These are phyloP conservation scores for Linnaemya tessellans DNA, from an alignment of 2,888 invertebrate genomes.

Conservation along the genomic window DNA sequence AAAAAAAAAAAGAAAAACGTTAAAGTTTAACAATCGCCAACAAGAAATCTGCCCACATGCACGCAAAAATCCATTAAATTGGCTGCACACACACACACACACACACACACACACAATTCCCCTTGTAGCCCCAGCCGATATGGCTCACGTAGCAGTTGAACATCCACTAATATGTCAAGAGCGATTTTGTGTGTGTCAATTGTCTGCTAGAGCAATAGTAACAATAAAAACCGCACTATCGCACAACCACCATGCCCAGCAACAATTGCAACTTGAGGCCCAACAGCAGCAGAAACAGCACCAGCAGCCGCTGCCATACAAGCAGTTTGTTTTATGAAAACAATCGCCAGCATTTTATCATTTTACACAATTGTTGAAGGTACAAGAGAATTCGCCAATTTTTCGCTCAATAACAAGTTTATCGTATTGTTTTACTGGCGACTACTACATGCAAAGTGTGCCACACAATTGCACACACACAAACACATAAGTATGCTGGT, in stretches of 20 bases:
- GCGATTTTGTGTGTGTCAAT: conserved; percentile 61
- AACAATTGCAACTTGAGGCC: background rate
- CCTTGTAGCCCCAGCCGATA: background rate
- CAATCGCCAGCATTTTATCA: conserved; percentile 37
- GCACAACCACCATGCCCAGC: conserved; percentile 10
- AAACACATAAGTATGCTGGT: too few relatives aligned
- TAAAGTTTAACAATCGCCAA: background rate
- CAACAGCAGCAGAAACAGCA: background rate
- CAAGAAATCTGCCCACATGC: background rate
- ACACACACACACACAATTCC: too few relatives aligned
- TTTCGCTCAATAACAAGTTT: conserved; percentile 40
- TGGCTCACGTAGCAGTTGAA: background rate
- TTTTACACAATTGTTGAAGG: conserved; percentile 38
- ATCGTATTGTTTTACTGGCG: conserved; percentile 7
- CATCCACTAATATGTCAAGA: conserved; percentile 45
- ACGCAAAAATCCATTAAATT: conserved; percentile 30
- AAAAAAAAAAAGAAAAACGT: too few relatives aligned
- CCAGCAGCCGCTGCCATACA: background rate
- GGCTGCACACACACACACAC: background rate
- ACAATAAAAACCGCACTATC: conserved; percentile 53
- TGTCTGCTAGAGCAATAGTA: conserved; percentile 44
- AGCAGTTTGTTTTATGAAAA: conserved; percentile 41
- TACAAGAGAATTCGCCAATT: conserved; percentile 45
- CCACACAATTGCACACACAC: background rate
- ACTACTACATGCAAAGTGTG: background rate